These are phyloP conservation scores for Buceros bicornis DNA, from an alignment of 2,797 vertebrate genomes.

Conservation along the genomic window DNA sequence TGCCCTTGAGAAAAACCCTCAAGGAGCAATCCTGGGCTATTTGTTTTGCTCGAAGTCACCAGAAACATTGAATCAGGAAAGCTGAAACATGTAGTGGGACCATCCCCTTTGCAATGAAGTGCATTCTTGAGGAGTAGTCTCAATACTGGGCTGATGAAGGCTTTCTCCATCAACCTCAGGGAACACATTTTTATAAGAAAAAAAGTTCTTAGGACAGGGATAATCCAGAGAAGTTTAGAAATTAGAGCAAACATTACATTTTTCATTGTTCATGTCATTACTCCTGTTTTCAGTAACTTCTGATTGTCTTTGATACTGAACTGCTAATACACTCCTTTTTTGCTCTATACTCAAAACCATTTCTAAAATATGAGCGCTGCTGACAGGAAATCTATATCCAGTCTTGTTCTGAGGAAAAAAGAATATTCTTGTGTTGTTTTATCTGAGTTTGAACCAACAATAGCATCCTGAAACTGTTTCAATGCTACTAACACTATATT, in stretches of 20 bases:
- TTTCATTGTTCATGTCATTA: background rate
- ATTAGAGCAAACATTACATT: background rate
- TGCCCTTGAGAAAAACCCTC: background rate
- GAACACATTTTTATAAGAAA: background rate
- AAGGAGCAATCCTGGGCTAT: background rate
- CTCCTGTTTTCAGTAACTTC: background rate
- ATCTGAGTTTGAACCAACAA: background rate
- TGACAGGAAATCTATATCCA: background rate
- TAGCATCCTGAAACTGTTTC: background rate
- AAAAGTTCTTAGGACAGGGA: background rate
- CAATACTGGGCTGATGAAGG: background rate
- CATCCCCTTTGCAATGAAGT: background rate
- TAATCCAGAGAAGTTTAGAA: background rate
- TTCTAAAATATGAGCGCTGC: background rate
- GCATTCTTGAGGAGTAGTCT: background rate
- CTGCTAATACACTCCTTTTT: background rate
- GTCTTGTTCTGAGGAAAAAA: background rate
- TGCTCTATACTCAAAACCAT: background rate
- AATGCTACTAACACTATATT: background rate
- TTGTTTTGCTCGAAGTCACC: background rate
- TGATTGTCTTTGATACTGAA: background rate
- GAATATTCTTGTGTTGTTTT: background rate
- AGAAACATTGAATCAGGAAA: background rate
- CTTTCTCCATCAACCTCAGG: background rate
- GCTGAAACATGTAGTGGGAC: rapidly evolving